A percentile compares a stretch with the other conserved stretches of the same genome.
phyloP scores from a whole-genome alignment of 2,888 invertebrate genomes.

The Ornithoptera priamus region DNA sequence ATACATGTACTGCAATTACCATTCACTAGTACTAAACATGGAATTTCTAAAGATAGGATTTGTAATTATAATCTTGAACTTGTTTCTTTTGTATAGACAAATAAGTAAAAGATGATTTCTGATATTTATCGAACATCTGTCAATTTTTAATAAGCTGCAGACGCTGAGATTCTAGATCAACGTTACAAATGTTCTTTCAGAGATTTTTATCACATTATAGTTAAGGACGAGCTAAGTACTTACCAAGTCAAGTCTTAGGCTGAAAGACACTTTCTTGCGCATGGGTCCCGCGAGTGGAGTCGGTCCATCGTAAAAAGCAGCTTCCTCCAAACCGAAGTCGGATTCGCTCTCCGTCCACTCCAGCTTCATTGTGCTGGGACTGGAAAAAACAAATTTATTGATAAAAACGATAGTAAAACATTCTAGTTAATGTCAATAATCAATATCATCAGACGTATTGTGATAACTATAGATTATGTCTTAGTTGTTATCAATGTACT shows the following conservation, averaged over 20 bases:
- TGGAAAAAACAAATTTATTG: conserved; percentile 42
- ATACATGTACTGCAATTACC: conserved; percentile 5
- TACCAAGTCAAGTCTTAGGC: conserved; percentile 71
- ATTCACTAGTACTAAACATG: conserved; percentile 16
- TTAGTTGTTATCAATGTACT: neutral
- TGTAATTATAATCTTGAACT: neutral
- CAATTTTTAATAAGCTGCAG: too few relatives aligned
- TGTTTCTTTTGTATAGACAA: neutral
- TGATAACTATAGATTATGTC: neutral
- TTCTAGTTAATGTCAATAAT: neutral
- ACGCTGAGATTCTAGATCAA: too few relatives aligned
- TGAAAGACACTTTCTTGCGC: conserved; percentile 75
- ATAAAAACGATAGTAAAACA: neutral
- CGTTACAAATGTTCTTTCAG: too few relatives aligned
- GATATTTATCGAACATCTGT: too few relatives aligned
- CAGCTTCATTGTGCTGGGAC: conserved; percentile 82
- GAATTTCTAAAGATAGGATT: conserved; percentile 11
- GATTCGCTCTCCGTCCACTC: conserved; percentile 82
- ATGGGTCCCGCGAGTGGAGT: conserved; percentile 66
- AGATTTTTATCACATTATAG: neutral
- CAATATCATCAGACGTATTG: neutral
- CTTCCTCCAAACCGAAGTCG: conserved; percentile 84
- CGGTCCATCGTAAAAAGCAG: conserved; percentile 85
- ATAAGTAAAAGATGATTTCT: neutral
- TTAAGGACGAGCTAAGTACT: conserved; percentile 34